Percentiles rank a stretch among this genome's conserved stretches.
Evolutionary conservation across 2,797 vertebrate species (phyloP).

Genomic region (Anableps anableps): DNA sequence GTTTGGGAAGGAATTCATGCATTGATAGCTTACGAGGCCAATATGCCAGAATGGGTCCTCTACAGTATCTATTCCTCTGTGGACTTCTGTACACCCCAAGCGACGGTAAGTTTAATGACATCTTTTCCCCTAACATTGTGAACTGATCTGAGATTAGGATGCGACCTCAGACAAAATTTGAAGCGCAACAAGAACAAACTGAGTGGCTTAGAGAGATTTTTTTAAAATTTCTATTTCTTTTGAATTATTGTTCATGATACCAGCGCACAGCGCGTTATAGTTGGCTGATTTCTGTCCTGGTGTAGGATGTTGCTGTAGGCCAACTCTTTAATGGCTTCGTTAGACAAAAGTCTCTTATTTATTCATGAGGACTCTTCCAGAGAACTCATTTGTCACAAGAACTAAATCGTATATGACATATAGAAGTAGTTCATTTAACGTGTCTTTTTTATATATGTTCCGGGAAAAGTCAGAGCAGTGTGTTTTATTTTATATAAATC

Average conservation of each 20-base stretch:
- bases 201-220: neutral
- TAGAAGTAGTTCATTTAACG: neutral
- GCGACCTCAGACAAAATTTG: neutral
- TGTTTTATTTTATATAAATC: neutral
- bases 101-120: slow-evolving; percentile 68
- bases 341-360: slow-evolving; percentile 60
- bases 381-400: slow-evolving; percentile 42
- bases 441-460: neutral
- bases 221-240: neutral
- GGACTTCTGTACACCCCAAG: slow-evolving; percentile 76
- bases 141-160: neutral
- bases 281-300: slow-evolving; percentile 18
- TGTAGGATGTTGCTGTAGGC: slow-evolving; percentile 20
- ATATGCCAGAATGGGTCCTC: slow-evolving; percentile 83
- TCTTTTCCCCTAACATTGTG: neutral
- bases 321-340: slow-evolving; percentile 39
- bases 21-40: slow-evolving; percentile 69
- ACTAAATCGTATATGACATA: neutral
- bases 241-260: slow-evolving; percentile 5
- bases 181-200: neutral
- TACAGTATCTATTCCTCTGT: slow-evolving; percentile 80
- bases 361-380: slow-evolving; percentile 57
- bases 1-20: slow-evolving; percentile 69
- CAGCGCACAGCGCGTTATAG: neutral
- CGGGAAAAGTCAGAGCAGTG: neutral